Base-by-base conservation (phyloP, 2,888 invertebrate species). In the Parnassius apollo region DNA sequence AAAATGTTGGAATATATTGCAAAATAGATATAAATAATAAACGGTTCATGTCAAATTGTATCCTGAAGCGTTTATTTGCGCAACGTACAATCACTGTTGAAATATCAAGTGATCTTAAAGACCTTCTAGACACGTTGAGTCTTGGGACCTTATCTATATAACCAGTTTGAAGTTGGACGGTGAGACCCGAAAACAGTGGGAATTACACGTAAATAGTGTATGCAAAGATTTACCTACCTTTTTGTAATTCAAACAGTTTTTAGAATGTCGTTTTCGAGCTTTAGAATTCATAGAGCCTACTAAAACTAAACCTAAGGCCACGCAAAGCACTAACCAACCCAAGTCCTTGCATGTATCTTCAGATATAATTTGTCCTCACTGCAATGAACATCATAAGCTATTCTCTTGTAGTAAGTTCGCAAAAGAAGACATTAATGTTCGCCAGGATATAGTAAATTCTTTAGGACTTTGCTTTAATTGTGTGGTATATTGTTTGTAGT, bases 131-230 rank as follows among this genome's bases (percentile, higher is more conserved):
- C 62, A 68, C 68, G 57, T 61, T 12, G 46, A 51, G 49, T 65
- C 62, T 18, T 66, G 66, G 64, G 65, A 66, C 50, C 46, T 65
- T 10, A 64, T 67, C 44, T 65, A 68, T 57, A 51, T 68, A 35
- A 59, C 60, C 7, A 59, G 65, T 18, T 61, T 61, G 50, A 66
- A 65, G 59, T 66, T 68, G 65, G 63, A 68, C 57, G 13, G 51
- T 52, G 66, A 68, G 57, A 51, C 58, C 42, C n/a, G 62, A n/a
- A 61, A 62, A 42, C 56, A 59, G 42, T 65, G 65, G 62, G 57
- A 65, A 51, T 25, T 65, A 35, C 42, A 60, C 44, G 54, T 54
- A 42, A 58, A 45, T 51, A 50, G 50, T 25, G 49, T 46, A 48
- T 13, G 53, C 12, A 57, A 60, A 45, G 54, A 65, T 45, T 49